Conservation (phyloP, 2,888 invertebrate species). For the Tachina fera region DNA sequence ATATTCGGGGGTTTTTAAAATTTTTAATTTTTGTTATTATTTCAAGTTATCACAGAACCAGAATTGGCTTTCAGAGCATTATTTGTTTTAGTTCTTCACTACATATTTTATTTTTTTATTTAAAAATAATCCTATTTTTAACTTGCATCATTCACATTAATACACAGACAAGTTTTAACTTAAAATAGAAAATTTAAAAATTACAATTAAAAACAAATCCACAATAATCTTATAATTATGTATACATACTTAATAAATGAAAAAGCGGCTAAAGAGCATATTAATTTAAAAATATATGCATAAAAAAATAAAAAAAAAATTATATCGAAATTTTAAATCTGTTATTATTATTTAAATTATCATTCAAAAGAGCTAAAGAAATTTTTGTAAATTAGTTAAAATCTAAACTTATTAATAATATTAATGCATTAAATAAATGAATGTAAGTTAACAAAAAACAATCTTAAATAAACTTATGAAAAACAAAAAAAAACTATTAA, state of each 20-base stretch:
- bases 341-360: conserved; percentile 30
- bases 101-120: neutral
- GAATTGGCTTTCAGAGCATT: no score
- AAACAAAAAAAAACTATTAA: conserved; percentile 6
- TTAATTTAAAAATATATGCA: conserved; percentile 19
- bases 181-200: conserved; percentile 54
- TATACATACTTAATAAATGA: conserved; percentile 33
- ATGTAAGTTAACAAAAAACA: conserved; percentile 29
- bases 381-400: conserved; percentile 58
- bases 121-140: neutral
- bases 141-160: neutral
- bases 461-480: conserved; percentile 21
- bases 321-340: conserved; percentile 27
- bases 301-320: conserved; percentile 21
- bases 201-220: conserved; percentile 13
- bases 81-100: neutral
- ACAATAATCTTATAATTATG: conserved; percentile 46
- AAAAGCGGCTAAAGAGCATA: conserved; percentile 6
- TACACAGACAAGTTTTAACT: neutral
- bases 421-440: conserved; percentile 26
- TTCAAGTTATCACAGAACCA: no score
- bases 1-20: no score
- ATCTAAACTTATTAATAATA: conserved; percentile 9
- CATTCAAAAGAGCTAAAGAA: neutral
- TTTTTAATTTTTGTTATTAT: no score